Evolutionary conservation across 2,888 invertebrate genomes (phyloP), one percentile per base, ranked within the genome.

Genomic region (Lysandra bellargus): DNA sequence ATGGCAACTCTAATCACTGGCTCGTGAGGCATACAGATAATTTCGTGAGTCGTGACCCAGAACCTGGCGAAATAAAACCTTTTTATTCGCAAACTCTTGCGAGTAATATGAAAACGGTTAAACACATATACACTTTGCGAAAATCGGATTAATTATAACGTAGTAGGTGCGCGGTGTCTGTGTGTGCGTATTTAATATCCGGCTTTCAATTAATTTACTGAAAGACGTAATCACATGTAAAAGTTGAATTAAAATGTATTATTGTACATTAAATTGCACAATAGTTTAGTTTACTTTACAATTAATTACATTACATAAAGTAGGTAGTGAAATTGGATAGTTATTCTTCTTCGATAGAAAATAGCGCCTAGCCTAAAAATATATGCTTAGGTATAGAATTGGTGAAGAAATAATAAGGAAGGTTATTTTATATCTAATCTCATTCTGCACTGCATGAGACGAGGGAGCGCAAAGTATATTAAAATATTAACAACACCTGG

Each of bases 1-100:
- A 53, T 76, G 33, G 53, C 33, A 76, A 75, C 76, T 57, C 76
- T 57, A 76, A 76, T 76, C 76, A 76, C 76, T 53, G 17, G 53
- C 76, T 33, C 57, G 17, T 57, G 57, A 44, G 57, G 53, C 57
- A 76, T 17, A 57, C 33, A 57, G 57, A 53, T 75, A 75, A 75
- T 75, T 75, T 49, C 30, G 9, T 53, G 75, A 49, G 53, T 49
- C 30, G 9, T 53, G 75, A 49, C 75, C 75, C 44, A 40, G 12
- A 30, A n/a, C 75, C 33, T 53, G 30, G 30, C 14, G 33, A 76
- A 53, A 75, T 49, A 33, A 57, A 33, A 33, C 49, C 9, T 57
- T 30, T 76, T 76, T 33, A 76, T 53, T 76, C 12, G 14, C 76
- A 33, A 30, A 76, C 14, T 53, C 6, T 57, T 17, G 57, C 2